These are phyloP conservation scores for Hucho hucho DNA, from an alignment of 2,113 vertebrate genomes.

Conservation along the genomic window DNA sequence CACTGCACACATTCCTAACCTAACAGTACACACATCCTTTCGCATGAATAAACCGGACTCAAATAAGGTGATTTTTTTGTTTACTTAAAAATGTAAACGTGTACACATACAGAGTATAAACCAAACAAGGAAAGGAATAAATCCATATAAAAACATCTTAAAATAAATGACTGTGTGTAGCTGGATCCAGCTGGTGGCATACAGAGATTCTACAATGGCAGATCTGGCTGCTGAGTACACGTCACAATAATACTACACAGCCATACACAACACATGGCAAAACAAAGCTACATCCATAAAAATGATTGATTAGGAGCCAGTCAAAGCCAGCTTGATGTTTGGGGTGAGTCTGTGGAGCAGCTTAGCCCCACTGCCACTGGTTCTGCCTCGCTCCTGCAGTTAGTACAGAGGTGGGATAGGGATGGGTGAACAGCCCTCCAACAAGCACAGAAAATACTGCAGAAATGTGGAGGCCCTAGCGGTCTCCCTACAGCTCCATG, in stretches of 20 bases:
- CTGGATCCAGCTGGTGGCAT: slow-evolving; percentile 7
- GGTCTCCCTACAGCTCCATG: too few species aligned
- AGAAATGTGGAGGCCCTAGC: too few species aligned
- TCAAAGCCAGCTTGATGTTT: slow-evolving; percentile 10
- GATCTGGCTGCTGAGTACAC: slow-evolving; percentile 8
- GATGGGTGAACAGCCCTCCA: too few species aligned
- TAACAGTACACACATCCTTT: not conserved
- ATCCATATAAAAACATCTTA: slow-evolving; percentile 38
- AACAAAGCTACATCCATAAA: not conserved
- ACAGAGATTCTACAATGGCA: not conserved
- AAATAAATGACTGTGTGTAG: slow-evolving; percentile 36
- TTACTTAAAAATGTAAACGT: slow-evolving; percentile 63
- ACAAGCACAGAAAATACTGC: too few species aligned
- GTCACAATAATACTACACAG: slow-evolving; percentile 31
- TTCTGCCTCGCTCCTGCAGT: not conserved
- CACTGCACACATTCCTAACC: too few species aligned
- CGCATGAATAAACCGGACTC: not conserved
- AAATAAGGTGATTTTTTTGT: not conserved
- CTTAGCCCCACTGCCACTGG: not conserved
- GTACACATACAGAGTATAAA: slow-evolving; percentile 49
- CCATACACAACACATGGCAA: slow-evolving; percentile 17
- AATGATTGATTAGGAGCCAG: slow-evolving; percentile 1
- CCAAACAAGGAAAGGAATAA: slow-evolving; percentile 45
- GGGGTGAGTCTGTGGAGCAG: not conserved
- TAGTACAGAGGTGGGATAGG: too few species aligned